Base-by-base conservation (phyloP, 2,888 invertebrate species). In the Gerosis bhagava region DNA sequence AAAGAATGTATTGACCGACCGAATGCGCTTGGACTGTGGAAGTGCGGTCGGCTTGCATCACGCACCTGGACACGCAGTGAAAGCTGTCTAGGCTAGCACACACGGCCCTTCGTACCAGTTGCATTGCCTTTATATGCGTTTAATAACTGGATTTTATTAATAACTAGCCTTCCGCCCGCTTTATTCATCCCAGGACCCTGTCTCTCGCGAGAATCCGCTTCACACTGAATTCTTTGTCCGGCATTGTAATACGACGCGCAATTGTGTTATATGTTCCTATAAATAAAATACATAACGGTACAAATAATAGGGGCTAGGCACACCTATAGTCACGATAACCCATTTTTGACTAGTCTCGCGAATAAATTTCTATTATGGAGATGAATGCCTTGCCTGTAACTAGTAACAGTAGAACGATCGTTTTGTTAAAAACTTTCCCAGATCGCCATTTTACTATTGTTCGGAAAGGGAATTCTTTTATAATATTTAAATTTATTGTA, bases 71-170 rank as follows among this genome's bases (percentile, higher is more conserved):
- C n/a, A 12, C 24, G 24, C 48, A 46, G 53, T 53, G 53, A 54
- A 54, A 54, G 54, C 54, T 44, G 54, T 51, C 54, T 54, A 54
- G 54, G 47, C 54, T 54, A 54, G 54, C 45, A 45, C 54, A 54
- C 54, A 51, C 51, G 51, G 54, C 54, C 51, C 54, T 54, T 51
- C 51, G 24, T 51, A 51, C 51, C 44, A 54, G 49, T 51, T 48
- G 50, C 51, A 47, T 49, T 54, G 49, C 54, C 44, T 51, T 54
- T 54, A 54, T 51, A 32, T 32, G n/a, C 31, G 32, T 49, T 53
- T 52, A 59, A 58, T 60, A 62, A 64, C 62, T 62, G 60, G 62
- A 60, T 64, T 61, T 60, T 59, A 60, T 59, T 63, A 62, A 62
- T 64, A 62, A 62, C 62, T 60, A 60, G 62, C 58, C 57, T 53